These are phyloP conservation scores for Rhodinocichla rosea DNA, from an alignment of 2,113 vertebrate species.

Conservation along the genomic window DNA sequence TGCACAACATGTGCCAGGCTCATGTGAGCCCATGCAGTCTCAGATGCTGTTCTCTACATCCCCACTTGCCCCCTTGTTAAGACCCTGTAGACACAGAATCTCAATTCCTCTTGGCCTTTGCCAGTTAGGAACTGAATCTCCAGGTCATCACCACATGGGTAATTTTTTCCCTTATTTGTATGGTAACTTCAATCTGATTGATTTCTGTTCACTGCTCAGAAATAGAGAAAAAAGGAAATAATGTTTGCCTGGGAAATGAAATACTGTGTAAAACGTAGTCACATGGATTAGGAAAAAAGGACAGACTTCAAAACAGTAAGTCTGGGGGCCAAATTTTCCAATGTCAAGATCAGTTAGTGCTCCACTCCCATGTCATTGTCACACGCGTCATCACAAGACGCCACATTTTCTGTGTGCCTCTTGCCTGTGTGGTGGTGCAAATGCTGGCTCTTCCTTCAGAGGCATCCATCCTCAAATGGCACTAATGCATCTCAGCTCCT, in stretches of 20 bases:
- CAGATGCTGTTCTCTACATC: background rate
- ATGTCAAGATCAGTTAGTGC: rapidly evolving
- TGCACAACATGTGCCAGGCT: background rate
- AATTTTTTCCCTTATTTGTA: background rate
- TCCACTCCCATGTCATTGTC: rapidly evolving
- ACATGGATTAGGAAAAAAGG: background rate
- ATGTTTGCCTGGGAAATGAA: background rate
- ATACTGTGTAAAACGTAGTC: background rate
- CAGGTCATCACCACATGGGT: background rate
- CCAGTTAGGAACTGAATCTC: background rate
- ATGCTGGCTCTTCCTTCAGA: background rate
- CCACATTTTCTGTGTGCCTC: background rate
- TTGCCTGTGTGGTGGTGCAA: background rate
- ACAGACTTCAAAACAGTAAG: background rate
- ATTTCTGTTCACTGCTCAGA: background rate
- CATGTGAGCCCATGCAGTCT: background rate
- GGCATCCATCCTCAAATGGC: background rate
- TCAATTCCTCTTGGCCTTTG: background rate
- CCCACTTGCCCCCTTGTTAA: background rate
- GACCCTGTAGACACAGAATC: background rate
- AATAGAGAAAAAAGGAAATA: background rate
- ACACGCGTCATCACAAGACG: rapidly evolving
- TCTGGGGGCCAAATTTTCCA: background rate
- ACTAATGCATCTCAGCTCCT: background rate
- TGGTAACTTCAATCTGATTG: background rate